Percentiles rank a stretch among this genome's conserved stretches.
phyloP scores from a whole-genome alignment of 2,888 invertebrate species.

The Caenorhabditis doughertyi region DNA sequence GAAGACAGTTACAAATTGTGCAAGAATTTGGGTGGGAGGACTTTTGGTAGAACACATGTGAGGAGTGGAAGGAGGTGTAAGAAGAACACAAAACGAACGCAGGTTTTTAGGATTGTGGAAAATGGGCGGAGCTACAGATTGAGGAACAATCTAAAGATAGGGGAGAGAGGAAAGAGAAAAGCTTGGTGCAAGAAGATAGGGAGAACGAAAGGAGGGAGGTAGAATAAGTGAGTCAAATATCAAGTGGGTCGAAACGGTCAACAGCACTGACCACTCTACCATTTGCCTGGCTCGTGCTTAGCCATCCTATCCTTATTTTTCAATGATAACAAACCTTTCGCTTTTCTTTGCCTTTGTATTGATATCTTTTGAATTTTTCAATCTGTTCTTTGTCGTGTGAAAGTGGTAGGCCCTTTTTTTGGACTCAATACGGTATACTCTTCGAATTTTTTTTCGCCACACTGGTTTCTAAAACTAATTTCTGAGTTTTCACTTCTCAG shows the following conservation, averaged over 20 bases:
- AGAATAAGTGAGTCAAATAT: conserved; percentile 66
- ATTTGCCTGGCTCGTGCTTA: conserved; percentile 58
- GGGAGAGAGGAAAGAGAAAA: conserved; percentile 39
- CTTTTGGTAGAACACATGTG: conserved; percentile 32
- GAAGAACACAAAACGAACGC: conserved; percentile 42
- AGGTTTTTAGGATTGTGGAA: conserved; percentile 38
- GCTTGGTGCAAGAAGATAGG: conserved; percentile 55
- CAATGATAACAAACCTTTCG: conserved; percentile 47
- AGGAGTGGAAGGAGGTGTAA: not conserved
- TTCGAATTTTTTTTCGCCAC: too few relatives aligned
- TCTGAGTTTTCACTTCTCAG: too few relatives aligned
- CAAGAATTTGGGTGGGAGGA: conserved; percentile 51
- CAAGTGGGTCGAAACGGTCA: conserved; percentile 69
- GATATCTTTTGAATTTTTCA: conserved; percentile 18
- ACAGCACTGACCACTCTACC: conserved; percentile 66
- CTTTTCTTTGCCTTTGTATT: conserved; percentile 8
- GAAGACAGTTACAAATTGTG: conserved; percentile 58
- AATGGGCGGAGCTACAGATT: conserved; percentile 36
- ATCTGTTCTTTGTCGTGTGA: not conserved
- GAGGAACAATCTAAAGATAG: conserved; percentile 59
- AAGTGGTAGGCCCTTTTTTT: too few relatives aligned
- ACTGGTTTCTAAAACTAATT: too few relatives aligned
- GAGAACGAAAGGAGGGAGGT: conserved; percentile 46
- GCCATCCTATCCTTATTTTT: conserved; percentile 53
- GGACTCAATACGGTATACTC: too few relatives aligned